These are phyloP conservation scores for Caenorhabditis zanzibari DNA, from an alignment of 2,888 invertebrate species.

Conservation along the genomic window DNA sequence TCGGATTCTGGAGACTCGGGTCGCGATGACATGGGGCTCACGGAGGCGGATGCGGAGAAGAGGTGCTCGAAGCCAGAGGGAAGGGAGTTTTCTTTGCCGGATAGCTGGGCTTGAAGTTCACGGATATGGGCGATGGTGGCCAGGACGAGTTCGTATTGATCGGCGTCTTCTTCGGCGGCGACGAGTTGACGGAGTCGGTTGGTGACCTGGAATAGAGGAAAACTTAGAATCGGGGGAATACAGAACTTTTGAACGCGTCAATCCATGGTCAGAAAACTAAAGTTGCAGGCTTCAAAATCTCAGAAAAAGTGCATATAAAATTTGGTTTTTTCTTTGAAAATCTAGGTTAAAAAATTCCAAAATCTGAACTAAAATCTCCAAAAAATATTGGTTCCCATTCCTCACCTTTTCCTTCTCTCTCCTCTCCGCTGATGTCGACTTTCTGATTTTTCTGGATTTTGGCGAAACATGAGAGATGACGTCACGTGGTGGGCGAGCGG, in stretches of 20 bases:
- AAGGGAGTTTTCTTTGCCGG: slow-evolving; percentile 66
- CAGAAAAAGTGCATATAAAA: too few relatives aligned
- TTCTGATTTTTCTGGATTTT: slow-evolving; percentile 66
- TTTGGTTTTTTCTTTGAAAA: too few relatives aligned
- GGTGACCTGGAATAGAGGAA: slow-evolving; percentile 62
- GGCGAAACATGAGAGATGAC: slow-evolving; percentile 64
- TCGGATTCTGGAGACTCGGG: slow-evolving; percentile 40
- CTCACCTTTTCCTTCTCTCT: slow-evolving; percentile 73
- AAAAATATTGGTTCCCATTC: too few relatives aligned
- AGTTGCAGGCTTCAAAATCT: too few relatives aligned
- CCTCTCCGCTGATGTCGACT: slow-evolving; percentile 67
- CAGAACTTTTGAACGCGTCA: too few relatives aligned
- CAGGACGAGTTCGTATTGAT: slow-evolving; percentile 69
- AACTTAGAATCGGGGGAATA: neutral
- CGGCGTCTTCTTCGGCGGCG: slow-evolving; percentile 65
- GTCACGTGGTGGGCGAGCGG: slow-evolving; percentile 45
- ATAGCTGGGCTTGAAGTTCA: slow-evolving; percentile 68
- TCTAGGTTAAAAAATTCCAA: too few relatives aligned
- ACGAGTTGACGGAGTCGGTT: slow-evolving; percentile 68
- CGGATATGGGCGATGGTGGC: slow-evolving; percentile 73
- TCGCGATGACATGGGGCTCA: slow-evolving; percentile 44
- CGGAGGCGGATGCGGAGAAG: slow-evolving; percentile 45
- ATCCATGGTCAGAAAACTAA: too few relatives aligned
- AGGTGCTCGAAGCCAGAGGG: slow-evolving; percentile 64
- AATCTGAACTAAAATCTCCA: neutral